Conservation (phyloP, 2,113 vertebrate species). For the Coracopsis vasa region DNA sequence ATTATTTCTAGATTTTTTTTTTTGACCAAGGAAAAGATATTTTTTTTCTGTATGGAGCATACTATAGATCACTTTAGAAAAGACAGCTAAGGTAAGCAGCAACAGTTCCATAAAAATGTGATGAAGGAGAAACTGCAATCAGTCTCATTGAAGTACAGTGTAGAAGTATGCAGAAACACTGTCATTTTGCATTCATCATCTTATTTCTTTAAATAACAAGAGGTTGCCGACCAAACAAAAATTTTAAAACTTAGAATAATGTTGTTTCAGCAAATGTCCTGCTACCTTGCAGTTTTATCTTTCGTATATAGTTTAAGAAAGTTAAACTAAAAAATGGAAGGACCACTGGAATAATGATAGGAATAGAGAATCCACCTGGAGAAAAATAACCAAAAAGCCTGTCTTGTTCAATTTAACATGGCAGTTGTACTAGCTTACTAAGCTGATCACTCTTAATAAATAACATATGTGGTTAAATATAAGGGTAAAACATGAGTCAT, state of each 20-base stretch:
- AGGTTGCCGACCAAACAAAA: neutral
- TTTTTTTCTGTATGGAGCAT: neutral
- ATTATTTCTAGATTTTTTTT: neutral
- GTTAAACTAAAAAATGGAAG: neutral
- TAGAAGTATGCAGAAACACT: neutral
- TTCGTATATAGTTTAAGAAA: neutral
- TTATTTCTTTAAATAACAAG: neutral
- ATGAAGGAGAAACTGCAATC: neutral
- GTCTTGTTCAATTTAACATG: neutral
- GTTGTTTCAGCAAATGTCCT: neutral
- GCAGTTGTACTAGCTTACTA: neutral
- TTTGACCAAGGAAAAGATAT: neutral
- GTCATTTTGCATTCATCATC: neutral
- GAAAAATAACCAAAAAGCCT: neutral
- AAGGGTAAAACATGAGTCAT: neutral
- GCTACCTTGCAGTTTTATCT: neutral
- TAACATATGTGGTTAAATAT: neutral
- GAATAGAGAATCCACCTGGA: neutral
- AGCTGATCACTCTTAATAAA: neutral
- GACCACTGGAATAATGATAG: neutral
- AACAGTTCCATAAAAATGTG: neutral
- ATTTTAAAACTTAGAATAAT: neutral
- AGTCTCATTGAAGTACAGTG: neutral
- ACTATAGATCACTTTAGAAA: neutral
- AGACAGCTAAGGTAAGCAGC: neutral